These are phyloP conservation scores for Vanessa cardui DNA, from an alignment of 2,888 invertebrate genomes.

Conservation along the genomic window DNA sequence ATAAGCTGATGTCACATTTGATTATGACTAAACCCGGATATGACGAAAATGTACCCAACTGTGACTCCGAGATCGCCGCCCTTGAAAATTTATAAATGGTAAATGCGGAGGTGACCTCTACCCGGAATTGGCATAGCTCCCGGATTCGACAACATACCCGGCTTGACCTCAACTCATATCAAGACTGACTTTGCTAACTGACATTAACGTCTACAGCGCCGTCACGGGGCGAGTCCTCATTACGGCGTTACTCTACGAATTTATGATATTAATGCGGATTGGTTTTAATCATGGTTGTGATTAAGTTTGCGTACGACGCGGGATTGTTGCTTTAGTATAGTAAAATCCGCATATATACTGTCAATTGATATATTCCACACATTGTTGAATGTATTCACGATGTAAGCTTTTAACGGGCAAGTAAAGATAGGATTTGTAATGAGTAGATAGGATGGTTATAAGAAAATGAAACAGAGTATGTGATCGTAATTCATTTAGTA, in stretches of 20 bases:
- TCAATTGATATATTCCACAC: conserved; percentile 35
- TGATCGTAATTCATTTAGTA: conserved; percentile 5
- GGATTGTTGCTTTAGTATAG: conserved; percentile 22
- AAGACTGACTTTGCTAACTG: conserved; percentile 44
- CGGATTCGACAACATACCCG: conserved; percentile 15
- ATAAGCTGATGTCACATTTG: not conserved
- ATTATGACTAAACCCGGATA: conserved; percentile 15
- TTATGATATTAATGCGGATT: conserved; percentile 45
- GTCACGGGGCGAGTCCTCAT: conserved; percentile 4
- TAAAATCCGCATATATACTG: conserved; percentile 25
- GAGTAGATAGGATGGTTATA: conserved; percentile 21
- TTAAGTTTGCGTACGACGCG: conserved; percentile 32
- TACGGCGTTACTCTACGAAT: conserved; percentile 43
- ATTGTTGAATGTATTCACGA: conserved; percentile 12
- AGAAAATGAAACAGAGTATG: conserved; percentile 13
- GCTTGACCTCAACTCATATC: conserved; percentile 16
- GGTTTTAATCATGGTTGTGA: conserved; percentile 34
- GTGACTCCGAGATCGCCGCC: not conserved
- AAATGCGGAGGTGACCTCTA: not conserved
- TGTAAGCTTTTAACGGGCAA: conserved; percentile 21
- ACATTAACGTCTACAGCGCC: conserved; percentile 38
- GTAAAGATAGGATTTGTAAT: conserved; percentile 12
- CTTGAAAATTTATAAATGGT: not conserved
- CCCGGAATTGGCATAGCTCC: conserved; percentile 23
- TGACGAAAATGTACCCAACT: not conserved